These are phyloP conservation scores for Riparia riparia DNA, from an alignment of 2,113 vertebrate genomes.

Conservation along the genomic window DNA sequence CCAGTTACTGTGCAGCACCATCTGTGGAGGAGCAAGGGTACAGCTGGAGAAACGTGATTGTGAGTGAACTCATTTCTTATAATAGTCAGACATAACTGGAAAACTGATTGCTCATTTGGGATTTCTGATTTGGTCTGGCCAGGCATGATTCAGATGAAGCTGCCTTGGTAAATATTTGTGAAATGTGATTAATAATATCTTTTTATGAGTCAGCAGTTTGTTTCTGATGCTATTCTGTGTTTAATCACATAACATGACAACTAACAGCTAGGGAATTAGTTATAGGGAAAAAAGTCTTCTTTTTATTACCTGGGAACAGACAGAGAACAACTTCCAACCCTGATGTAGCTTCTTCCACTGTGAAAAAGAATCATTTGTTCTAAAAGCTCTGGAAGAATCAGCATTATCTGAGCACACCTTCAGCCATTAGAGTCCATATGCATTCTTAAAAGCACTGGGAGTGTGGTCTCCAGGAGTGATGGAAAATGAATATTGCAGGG, in stretches of 20 bases:
- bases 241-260: background rate
- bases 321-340: background rate
- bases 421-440: background rate
- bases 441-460: background rate
- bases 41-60: constrained; percentile 81
- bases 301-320: background rate
- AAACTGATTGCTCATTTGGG: background rate
- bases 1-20: constrained; percentile 74
- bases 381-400: background rate
- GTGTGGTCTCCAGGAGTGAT: background rate
- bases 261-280: background rate
- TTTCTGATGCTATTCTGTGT: background rate
- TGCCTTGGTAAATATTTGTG: background rate
- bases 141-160: background rate
- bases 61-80: constrained; percentile 64
- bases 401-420: background rate
- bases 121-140: background rate
- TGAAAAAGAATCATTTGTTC: background rate
- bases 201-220: background rate
- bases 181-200: background rate
- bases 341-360: background rate
- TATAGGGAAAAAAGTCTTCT: background rate
- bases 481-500: background rate
- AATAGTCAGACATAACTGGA: background rate
- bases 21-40: constrained; percentile 73